A percentile compares a stretch with the other conserved stretches of the same genome.
phyloP scores from a whole-genome alignment of 1,140 invertebrate genomes.

The Neomicropteryx cornuta region DNA sequence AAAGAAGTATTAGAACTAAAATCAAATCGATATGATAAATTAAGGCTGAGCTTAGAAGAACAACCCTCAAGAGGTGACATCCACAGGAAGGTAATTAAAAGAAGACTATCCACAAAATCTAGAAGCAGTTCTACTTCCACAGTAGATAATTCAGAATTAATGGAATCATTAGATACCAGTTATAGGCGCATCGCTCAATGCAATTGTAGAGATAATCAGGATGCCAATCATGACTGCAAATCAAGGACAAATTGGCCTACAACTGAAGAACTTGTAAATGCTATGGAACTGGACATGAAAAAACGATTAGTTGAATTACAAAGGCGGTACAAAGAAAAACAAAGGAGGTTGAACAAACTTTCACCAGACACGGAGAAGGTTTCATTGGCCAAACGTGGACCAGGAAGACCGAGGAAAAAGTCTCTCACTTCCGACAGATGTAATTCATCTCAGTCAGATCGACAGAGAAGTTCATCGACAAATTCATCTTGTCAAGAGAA shows the following conservation, averaged over 20 bases:
- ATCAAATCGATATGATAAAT: too few species aligned
- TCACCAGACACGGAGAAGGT: conserved; percentile 38
- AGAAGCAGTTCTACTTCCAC: conserved; percentile 1
- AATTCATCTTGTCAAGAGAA: too few species aligned
- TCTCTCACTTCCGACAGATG: conserved; percentile 20
- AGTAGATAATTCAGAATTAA: conserved; percentile 3
- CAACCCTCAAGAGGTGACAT: too few species aligned
- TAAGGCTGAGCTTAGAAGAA: too few species aligned
- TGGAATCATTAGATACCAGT: conserved; percentile 7
- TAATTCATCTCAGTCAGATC: conserved; percentile 21
- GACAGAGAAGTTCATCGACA: too few species aligned
- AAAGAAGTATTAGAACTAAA: too few species aligned
- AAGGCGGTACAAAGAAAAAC: conserved; percentile 70
- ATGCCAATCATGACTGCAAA: too few species aligned
- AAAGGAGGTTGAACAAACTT: conserved; percentile 65
- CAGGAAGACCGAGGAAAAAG: conserved; percentile 27
- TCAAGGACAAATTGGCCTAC: too few species aligned
- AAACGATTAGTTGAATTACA: conserved; percentile 68
- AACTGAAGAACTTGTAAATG: conserved; percentile 49
- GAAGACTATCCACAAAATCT: conserved; percentile 8
- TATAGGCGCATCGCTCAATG: conserved; percentile 8
- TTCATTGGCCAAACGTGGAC: conserved; percentile 26
- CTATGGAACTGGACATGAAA: conserved; percentile 69
- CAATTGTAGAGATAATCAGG: too few species aligned
- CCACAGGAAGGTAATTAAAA: too few species aligned